Percentiles rank a stretch among this genome's conserved stretches.
Evolutionary conservation across 1,140 invertebrate genomes (phyloP).

Genomic region (Dendrolimus punctatus): DNA sequence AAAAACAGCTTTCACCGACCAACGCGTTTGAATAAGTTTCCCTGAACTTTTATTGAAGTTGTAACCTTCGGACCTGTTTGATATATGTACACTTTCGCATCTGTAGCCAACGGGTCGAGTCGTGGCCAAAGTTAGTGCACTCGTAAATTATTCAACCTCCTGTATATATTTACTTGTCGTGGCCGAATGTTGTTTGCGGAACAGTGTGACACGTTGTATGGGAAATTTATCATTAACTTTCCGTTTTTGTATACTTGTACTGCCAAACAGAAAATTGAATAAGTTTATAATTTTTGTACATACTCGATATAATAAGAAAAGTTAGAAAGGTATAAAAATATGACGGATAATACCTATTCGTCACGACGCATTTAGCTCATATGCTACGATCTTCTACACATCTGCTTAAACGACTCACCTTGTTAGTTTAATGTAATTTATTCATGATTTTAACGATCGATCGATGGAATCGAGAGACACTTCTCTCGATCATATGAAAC

Average conservation of each 20-base stretch:
- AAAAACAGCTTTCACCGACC: slow-evolving; percentile 71
- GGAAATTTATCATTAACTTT: slow-evolving; percentile 3
- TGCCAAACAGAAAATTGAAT: no score
- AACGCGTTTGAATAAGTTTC: slow-evolving; percentile 70
- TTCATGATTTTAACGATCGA: no score
- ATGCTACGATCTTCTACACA: no score
- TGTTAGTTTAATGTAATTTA: no score
- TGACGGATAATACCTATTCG: no score
- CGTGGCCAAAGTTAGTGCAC: slow-evolving; percentile 55
- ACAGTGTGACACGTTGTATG: slow-evolving; percentile 30
- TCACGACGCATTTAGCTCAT: no score
- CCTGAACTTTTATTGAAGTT: slow-evolving; percentile 69
- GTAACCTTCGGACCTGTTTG: slow-evolving; percentile 60
- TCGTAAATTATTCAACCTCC: slow-evolving; percentile 68
- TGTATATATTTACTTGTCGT: slow-evolving; percentile 45
- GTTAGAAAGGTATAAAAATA: no score
- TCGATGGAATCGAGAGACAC: no score
- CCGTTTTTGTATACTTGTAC: background rate
- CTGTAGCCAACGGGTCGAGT: slow-evolving; percentile 37
- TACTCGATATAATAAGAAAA: no score
- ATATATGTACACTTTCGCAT: slow-evolving; percentile 59
- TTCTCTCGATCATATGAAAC: no score
- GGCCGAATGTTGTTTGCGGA: slow-evolving; percentile 37
- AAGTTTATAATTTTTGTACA: no score
- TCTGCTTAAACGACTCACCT: no score